Conservation (phyloP, 1,140 invertebrate genomes). For the Drosophila ogumai region DNA sequence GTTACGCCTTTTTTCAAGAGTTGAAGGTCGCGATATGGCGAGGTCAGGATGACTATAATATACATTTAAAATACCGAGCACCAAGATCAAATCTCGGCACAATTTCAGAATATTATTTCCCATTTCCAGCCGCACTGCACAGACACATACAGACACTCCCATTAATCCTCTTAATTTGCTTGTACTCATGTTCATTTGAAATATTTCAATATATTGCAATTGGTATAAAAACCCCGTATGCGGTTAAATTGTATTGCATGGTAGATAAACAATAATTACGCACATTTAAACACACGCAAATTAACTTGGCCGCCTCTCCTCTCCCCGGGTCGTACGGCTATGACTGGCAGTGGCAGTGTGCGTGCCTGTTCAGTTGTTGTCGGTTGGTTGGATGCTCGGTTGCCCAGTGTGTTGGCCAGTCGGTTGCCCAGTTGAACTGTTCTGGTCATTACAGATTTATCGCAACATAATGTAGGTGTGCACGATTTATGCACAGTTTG, state of each 20-base stretch:
- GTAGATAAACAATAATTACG: constrained; percentile 82
- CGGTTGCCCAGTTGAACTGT: constrained; percentile 21
- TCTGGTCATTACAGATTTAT: constrained; percentile 79
- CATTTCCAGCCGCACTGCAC: not conserved
- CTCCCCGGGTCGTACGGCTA: not conserved
- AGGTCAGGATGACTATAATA: not conserved
- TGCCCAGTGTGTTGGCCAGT: constrained; percentile 15
- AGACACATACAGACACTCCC: not conserved
- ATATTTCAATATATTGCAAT: constrained; percentile 48
- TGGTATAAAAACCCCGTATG: constrained; percentile 45
- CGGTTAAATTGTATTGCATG: constrained; percentile 50
- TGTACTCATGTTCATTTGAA: constrained; percentile 34
- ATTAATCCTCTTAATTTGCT: constrained; percentile 30
- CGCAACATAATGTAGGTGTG: constrained; percentile 77
- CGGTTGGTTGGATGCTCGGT: constrained; percentile 17
- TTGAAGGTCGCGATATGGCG: not conserved
- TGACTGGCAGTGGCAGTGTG: not conserved
- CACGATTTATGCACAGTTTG: constrained; percentile 81
- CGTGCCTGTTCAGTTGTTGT: constrained; percentile 19
- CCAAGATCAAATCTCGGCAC: not conserved
- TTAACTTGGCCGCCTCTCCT: constrained; percentile 52
- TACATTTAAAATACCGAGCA: not conserved
- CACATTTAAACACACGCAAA: constrained; percentile 77
- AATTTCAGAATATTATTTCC: not conserved
- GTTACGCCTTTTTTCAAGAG: not conserved